Conservation (phyloP, 2,888 invertebrate genomes). For the Lycocerus yunnanus region DNA sequence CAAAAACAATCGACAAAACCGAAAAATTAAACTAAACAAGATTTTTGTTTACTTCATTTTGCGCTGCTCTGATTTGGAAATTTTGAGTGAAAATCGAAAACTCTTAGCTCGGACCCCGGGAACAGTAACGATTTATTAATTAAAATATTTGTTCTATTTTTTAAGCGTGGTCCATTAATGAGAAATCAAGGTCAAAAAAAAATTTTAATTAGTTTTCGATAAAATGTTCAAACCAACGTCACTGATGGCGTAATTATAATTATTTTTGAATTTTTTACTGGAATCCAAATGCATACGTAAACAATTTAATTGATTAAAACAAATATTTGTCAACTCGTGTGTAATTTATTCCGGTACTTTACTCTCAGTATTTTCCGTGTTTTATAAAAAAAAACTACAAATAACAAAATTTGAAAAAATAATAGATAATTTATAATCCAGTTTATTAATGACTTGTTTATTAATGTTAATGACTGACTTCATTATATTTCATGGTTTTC, state of each 20-base stretch:
- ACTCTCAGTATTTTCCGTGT: not conserved
- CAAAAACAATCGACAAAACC: too few species aligned
- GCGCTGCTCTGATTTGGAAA: too few species aligned
- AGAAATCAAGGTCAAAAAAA: not conserved
- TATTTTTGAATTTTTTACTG: not conserved
- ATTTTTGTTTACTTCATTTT: too few species aligned
- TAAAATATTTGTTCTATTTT: not conserved
- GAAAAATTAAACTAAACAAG: too few species aligned
- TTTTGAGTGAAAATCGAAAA: too few species aligned
- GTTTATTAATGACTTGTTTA: not conserved
- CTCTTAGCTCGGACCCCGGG: too few species aligned
- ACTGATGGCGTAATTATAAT: not conserved
- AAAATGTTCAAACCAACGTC: not conserved
- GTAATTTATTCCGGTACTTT: not conserved
- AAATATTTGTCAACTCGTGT: not conserved
- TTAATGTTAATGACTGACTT: not conserved
- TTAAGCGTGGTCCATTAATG: not conserved
- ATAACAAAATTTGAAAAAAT: not conserved
- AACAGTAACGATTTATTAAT: too few species aligned
- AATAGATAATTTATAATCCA: not conserved
- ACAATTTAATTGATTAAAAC: not conserved
- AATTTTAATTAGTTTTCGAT: not conserved
- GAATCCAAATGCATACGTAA: not conserved
- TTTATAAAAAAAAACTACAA: not conserved
- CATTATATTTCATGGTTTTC: not conserved